These are phyloP conservation scores for Sialis fuliginosa DNA, from an alignment of 2,888 invertebrate species.

Conservation along the genomic window DNA sequence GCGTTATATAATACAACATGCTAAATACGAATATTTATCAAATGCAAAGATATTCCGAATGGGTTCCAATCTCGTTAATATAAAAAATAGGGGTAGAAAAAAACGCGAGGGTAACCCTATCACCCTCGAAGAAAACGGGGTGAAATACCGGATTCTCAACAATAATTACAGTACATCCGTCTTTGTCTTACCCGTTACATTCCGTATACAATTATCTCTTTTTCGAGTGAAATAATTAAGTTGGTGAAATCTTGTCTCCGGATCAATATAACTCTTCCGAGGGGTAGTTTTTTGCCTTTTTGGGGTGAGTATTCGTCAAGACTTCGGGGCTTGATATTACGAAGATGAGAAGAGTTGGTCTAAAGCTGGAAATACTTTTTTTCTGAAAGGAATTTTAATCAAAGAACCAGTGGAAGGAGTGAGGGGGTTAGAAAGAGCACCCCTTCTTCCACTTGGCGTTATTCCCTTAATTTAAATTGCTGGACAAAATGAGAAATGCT, in stretches of 20 bases:
- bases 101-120: conserved; percentile 7
- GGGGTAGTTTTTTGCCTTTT: conserved; percentile 7
- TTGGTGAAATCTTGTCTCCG: conserved; percentile 18
- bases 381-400: conserved; percentile 23
- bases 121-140: conserved; percentile 2
- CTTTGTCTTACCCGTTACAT: background rate
- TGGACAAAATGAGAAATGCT: too few relatives aligned
- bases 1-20: background rate
- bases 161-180: background rate
- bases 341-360: background rate
- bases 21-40: conserved; percentile 3
- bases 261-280: conserved; percentile 32
- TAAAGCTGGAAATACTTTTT: conserved; percentile 2
- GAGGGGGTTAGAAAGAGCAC: background rate
- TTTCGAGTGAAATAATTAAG: background rate
- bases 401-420: conserved; percentile 14
- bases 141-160: conserved; percentile 1
- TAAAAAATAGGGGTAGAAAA: conserved; percentile 7
- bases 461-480: too few relatives aligned
- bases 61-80: conserved; percentile 6
- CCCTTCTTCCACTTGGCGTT: too few relatives aligned
- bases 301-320: conserved; percentile 1
- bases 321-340: background rate
- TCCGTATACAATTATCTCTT: background rate
- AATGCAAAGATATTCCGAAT: conserved; percentile 7